Base-by-base conservation (phyloP, 2,888 invertebrate species). In the Gandaritis pyraliata region DNA sequence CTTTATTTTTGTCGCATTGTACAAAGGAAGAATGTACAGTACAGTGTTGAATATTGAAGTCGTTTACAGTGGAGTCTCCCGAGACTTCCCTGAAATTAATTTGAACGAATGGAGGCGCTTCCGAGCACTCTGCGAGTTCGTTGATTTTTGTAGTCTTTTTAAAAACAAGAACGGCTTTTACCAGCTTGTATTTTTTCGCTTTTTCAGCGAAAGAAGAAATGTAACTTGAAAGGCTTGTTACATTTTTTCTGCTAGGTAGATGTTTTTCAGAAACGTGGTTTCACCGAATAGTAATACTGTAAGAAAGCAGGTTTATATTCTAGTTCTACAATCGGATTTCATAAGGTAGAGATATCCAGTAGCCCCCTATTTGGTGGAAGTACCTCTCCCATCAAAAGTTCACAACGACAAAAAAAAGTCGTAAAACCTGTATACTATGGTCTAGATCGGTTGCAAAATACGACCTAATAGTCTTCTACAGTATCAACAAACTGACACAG, bases 41-140 rank as follows among this genome's bases (percentile, higher is more conserved):
- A 23, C 48, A 50, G 53, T 39, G 30, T 49, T 39, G 36, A 64
- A 51, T 61, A 50, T 57, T 58, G 49, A 33, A 59, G 51, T 46
- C 46, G 59, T 59, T 59, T 45, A 43, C 45, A 49, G 33, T 11
- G 33, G 23, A 36, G 33, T 52, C 59, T 52, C 65, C 12, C 0
- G 59, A 53, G 65, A 54, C 61, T 61, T 57, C 46, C 56, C 50
- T 49, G 56, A 56, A 59, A 65, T 62, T 62, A 65, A 61, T 61
- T 65, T 59, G 61, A 59, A 65, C 56, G 38, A 57, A 65, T 50
- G 50, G 50, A 58, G 30, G 58, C 49, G 47, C 54, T 57, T 45
- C 39, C 15, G 53, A 54, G 46, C 49, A 46, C 45, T 45, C 46
- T 12, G 12, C 29, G 41, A 56, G 47, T 56, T 54, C 8, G 38